phyloP scores from a whole-genome alignment of 2,888 invertebrate genomes.

The Callimorpha dominula region DNA sequence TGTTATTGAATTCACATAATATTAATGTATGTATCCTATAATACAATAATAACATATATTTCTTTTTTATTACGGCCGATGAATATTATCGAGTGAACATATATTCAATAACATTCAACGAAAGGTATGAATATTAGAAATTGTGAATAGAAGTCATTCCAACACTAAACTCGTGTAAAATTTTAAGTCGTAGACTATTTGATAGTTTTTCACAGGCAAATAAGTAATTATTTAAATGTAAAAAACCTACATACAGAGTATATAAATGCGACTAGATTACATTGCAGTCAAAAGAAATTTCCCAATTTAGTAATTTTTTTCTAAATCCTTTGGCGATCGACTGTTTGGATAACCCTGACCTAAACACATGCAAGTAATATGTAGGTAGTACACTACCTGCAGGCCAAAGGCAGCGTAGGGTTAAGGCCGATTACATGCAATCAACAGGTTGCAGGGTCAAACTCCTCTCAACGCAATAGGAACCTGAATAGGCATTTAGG shows the following conservation, averaged over 20 bases:
- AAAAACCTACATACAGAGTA: too few relatives aligned
- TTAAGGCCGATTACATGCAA: slow-evolving; percentile 1
- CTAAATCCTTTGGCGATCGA: not conserved
- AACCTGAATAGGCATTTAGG: not conserved
- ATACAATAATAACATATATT: not conserved
- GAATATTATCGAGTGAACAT: not conserved
- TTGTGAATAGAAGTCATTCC: not conserved
- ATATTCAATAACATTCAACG: not conserved
- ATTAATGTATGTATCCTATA: not conserved
- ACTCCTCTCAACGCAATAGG: not conserved
- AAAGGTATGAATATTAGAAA: not conserved
- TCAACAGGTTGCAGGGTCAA: not conserved
- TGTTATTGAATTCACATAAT: not conserved
- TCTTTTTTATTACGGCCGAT: too few relatives aligned
- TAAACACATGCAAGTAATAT: not conserved
- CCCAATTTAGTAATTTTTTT: not conserved
- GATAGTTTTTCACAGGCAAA: not conserved
- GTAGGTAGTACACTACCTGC: not conserved
- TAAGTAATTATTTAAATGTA: too few relatives aligned
- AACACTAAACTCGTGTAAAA: not conserved
- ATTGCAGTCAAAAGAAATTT: not conserved
- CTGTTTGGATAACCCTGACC: not conserved
- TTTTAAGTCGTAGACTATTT: not conserved
- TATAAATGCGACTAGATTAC: not conserved
- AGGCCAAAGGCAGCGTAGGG: too few relatives aligned